Conservation (phyloP, 2,888 invertebrate species). For the Neoitamus cyanurus region DNA sequence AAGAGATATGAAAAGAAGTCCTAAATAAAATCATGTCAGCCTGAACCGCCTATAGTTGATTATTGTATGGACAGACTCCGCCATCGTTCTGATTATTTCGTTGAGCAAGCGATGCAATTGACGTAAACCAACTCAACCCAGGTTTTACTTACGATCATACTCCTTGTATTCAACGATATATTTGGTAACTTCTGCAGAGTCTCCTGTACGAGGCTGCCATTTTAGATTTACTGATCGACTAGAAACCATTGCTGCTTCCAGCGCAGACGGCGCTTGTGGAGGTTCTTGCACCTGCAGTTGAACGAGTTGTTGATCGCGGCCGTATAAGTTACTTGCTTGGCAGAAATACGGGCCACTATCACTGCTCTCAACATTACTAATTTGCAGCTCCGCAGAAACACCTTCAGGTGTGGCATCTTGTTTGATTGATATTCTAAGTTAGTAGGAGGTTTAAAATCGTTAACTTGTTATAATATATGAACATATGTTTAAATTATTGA, state of each 20-base stretch:
- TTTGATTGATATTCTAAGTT: conserved; percentile 70
- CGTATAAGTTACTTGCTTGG: conserved; percentile 80
- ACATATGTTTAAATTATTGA: neutral
- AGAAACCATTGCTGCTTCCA: conserved; percentile 76
- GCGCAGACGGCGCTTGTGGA: conserved; percentile 75
- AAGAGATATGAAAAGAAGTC: no score
- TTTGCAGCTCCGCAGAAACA: conserved; percentile 76
- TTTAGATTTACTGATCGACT: conserved; percentile 80
- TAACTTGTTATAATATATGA: neutral
- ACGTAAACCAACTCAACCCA: no score
- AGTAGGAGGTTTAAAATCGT: neutral
- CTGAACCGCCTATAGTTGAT: no score
- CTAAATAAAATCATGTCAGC: no score
- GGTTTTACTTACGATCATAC: conserved; percentile 70
- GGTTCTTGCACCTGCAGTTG: conserved; percentile 81
- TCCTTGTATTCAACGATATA: conserved; percentile 77
- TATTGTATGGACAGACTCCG: no score
- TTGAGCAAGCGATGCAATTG: no score
- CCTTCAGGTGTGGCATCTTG: conserved; percentile 78
- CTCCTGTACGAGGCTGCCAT: conserved; percentile 78
- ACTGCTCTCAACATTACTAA: conserved; percentile 74
- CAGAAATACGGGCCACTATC: conserved; percentile 84
- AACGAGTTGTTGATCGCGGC: conserved; percentile 77
- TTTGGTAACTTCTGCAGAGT: conserved; percentile 77
- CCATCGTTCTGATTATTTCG: no score